Evolutionary conservation across 2,113 vertebrate genomes (phyloP), one percentile per base, ranked within the genome.

Genomic region (Semicossyphus pulcher): DNA sequence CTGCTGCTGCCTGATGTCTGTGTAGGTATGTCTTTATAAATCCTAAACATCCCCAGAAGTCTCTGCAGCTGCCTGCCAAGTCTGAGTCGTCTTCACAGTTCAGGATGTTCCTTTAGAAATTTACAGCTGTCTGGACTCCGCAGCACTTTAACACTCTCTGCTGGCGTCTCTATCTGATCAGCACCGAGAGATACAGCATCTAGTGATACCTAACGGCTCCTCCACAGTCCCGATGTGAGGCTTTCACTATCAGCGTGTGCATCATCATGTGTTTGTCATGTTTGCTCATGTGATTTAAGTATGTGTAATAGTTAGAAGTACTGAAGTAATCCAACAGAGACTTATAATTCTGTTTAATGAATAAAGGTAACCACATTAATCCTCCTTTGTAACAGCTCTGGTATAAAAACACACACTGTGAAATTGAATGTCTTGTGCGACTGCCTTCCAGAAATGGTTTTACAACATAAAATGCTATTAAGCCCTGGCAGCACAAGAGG

Each of bases 391-490:
- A 21, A 52, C 37, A 21, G 10, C 52, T 54, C 3, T 10, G 34
- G 16, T 18, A 53, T 58, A 47, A 74, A 72, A 72, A 59, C 23
- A 28, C 28, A 63, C 4, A 44, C 42, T 66, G 71, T 69, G 31
- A 56, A 67, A 75, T 62, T 71, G 18, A 75, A 58, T 63, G 18
- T 69, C 23, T 23, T 64, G 54, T 44, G 45, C 34, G 23, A 32
- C 68, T 60, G 71, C 39, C 39, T 56, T 78, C 5, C 39, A 58
- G 44, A 79, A 67, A 29, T 14, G n/a, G 18, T 39, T 85, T 75
- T 65, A 70, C 41, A 52, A 65, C 28, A 72, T 21, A 51, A 66
- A 80, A 52, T 63, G 60, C 54, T 48, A 58, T 44, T 66, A 80
- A 67, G 29, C 28, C 44, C 29, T 49, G 37, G 61, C 32, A 78